Evolutionary conservation across 2,888 invertebrate genomes (phyloP).

Genomic region (Urechis unicinctus): DNA sequence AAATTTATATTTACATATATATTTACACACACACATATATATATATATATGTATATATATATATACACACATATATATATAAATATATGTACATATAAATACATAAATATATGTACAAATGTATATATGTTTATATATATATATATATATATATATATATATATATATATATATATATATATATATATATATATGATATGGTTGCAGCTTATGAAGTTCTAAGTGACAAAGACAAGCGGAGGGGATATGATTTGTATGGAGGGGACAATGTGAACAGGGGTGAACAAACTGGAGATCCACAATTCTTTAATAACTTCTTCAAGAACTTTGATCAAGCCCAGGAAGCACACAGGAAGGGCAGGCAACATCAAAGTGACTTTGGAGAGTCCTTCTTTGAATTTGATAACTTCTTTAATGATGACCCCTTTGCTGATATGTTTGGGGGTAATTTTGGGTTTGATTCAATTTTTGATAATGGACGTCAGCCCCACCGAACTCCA

Average conservation of each 20-base stretch:
- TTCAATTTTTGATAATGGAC: too few species aligned
- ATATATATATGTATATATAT: too few species aligned
- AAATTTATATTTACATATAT: too few species aligned
- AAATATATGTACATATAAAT: too few species aligned
- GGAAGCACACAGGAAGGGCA: constrained; percentile 19
- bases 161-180: too few species aligned
- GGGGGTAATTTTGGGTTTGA: too few species aligned
- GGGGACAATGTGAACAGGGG: constrained; percentile 35
- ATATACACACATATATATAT: too few species aligned
- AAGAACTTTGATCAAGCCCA: constrained; percentile 34
- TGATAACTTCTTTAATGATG: not conserved
- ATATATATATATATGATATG: not conserved
- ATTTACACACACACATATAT: too few species aligned
- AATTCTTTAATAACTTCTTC: constrained; percentile 43
- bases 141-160: too few species aligned
- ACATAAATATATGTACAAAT: too few species aligned
- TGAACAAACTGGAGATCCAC: constrained; percentile 29
- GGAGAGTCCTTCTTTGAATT: not conserved
- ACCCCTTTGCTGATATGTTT: not conserved
- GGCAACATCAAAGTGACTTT: constrained; percentile 27
- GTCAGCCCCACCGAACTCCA: too few species aligned
- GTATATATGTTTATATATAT: too few species aligned
- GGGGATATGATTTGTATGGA: constrained; percentile 51
- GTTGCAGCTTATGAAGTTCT: constrained; percentile 53
- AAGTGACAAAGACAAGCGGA: constrained; percentile 49